A percentile compares a stretch with the other conserved stretches of the same genome.
Evolutionary conservation across 2,888 invertebrate genomes (phyloP).

Genomic region (Erebia ligea): DNA sequence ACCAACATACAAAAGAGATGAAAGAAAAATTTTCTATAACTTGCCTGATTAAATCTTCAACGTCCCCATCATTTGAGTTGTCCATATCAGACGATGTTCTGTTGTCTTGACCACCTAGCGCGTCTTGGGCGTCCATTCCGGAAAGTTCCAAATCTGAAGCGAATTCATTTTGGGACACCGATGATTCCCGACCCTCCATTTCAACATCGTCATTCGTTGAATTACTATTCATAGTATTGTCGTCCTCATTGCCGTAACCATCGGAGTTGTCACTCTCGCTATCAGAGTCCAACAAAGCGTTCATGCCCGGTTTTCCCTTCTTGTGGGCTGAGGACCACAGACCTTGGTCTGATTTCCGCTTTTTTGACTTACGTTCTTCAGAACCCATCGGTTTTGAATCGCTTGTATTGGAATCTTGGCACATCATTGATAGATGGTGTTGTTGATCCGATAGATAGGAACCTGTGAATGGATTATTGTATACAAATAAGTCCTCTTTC

Average conservation of each 20-base stretch:
- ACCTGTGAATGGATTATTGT: conserved; percentile 54
- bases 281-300: conserved; percentile 85
- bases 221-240: conserved; percentile 74
- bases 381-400: conserved; percentile 57
- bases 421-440: conserved; percentile 73
- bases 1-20: background rate
- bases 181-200: conserved; percentile 68
- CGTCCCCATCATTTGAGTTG: conserved; percentile 83
- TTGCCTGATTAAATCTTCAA: conserved; percentile 84
- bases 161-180: conserved; percentile 81
- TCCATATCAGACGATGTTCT: conserved; percentile 83
- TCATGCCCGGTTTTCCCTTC: conserved; percentile 83
- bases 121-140: conserved; percentile 84
- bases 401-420: conserved; percentile 59
- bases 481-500: background rate
- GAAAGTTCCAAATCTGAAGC: conserved; percentile 85
- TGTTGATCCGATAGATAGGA: conserved; percentile 76
- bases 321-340: conserved; percentile 84
- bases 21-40: conserved; percentile 28
- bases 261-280: conserved; percentile 79
- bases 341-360: conserved; percentile 84
- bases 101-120: conserved; percentile 73
- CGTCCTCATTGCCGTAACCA: conserved; percentile 73
- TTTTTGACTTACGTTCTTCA: conserved; percentile 81
- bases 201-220: conserved; percentile 74